A percentile compares a stretch with the other conserved stretches of the same genome.
Conservation (phyloP, 2,113 vertebrate species). For the Athene noctua region DNA sequence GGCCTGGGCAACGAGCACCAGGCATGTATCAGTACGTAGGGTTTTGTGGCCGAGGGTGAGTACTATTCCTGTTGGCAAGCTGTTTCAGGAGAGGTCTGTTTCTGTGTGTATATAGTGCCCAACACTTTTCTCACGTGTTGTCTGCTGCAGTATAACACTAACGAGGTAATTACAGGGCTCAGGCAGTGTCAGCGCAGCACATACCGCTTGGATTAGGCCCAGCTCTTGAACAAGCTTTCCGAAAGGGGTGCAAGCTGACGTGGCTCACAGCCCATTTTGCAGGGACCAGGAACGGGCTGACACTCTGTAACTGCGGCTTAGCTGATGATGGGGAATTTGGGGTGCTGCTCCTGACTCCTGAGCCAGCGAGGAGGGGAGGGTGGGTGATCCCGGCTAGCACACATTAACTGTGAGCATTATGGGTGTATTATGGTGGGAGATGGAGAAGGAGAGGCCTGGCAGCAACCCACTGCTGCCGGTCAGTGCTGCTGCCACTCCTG, state of each 20-base stretch:
- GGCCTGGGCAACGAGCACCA: not conserved
- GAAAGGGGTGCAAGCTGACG: not conserved
- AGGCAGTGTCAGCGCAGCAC: not conserved
- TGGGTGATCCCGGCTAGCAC: fast-evolving
- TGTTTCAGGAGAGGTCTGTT: not conserved
- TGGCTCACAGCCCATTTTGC: not conserved
- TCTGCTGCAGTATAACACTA: not conserved
- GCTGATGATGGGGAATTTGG: not conserved
- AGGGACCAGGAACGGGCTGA: not conserved
- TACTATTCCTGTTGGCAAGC: not conserved
- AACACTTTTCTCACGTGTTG: not conserved
- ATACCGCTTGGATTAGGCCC: not conserved
- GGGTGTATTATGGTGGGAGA: not conserved
- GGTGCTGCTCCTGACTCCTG: not conserved
- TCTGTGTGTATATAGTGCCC: not conserved
- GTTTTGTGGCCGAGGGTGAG: not conserved
- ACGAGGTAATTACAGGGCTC: not conserved
- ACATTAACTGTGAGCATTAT: fast-evolving
- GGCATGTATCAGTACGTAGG: fast-evolving
- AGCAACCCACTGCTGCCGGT: not conserved
- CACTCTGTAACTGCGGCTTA: fast-evolving
- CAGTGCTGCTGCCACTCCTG: not conserved
- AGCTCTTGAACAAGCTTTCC: not conserved
- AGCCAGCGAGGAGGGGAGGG: not conserved
- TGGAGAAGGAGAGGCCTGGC: not conserved